phyloP scores from a whole-genome alignment of 2,113 vertebrate species.

The Donacobius atricapilla region DNA sequence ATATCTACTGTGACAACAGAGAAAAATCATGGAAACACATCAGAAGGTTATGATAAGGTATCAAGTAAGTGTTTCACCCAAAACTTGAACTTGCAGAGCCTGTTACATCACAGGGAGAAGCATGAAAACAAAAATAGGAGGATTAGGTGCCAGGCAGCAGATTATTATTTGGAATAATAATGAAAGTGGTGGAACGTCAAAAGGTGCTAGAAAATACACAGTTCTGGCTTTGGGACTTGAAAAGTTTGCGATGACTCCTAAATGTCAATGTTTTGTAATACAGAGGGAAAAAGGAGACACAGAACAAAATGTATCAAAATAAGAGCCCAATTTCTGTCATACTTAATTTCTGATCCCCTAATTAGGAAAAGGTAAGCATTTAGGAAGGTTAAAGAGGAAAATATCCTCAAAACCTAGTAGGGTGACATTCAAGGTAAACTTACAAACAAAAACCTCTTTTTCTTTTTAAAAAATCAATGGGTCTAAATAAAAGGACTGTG shows the following conservation, averaged over 20 bases:
- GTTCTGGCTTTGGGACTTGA: not conserved
- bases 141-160: not conserved
- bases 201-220: not conserved
- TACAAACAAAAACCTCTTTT: fast-evolving
- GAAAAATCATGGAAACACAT: not conserved
- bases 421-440: not conserved
- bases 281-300: not conserved
- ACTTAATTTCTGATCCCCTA: not conserved
- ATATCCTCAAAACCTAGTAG: not conserved
- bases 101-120: not conserved
- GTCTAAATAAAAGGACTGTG: not conserved
- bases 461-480: not conserved
- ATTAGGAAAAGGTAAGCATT: not conserved
- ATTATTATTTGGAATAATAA: not conserved
- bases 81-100: not conserved
- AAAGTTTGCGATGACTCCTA: not conserved
- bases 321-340: not conserved
- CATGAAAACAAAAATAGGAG: not conserved
- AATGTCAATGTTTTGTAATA: not conserved
- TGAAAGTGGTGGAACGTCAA: not conserved
- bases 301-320: not conserved
- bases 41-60: not conserved
- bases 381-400: not conserved
- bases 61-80: not conserved
- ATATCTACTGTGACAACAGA: not conserved